Percentiles rank a stretch among this genome's conserved stretches.
Conservation (phyloP, 2,113 vertebrate genomes). For the Progne subis region DNA sequence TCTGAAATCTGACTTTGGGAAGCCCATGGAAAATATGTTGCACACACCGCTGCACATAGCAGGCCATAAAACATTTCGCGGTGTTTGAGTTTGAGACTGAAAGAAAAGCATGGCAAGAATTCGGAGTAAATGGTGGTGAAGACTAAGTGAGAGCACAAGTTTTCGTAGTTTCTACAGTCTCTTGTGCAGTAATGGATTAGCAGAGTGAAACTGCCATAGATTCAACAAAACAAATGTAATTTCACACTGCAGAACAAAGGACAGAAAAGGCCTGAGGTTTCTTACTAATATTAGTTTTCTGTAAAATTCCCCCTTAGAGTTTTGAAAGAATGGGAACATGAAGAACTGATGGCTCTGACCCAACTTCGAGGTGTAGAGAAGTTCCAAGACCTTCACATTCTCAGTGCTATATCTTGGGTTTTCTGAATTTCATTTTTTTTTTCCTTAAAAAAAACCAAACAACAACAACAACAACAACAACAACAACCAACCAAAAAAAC, state of each 20-base stretch:
- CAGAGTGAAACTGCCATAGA: neutral
- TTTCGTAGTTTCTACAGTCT: neutral
- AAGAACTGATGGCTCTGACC: neutral
- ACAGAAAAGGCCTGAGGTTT: neutral
- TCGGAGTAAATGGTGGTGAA: neutral
- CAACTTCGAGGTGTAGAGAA: neutral
- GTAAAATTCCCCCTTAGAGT: neutral
- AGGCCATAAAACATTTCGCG: neutral
- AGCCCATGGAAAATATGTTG: fast-evolving
- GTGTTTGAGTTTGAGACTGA: neutral
- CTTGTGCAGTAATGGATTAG: neutral
- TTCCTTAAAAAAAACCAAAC: neutral
- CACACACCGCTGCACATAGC: neutral
- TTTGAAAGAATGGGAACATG: neutral
- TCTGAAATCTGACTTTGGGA: neutral
- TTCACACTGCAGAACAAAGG: neutral
- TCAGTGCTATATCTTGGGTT: neutral
- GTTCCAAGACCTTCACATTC: neutral
- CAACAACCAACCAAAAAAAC: too few species aligned
- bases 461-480: too few species aligned
- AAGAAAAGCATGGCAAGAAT: neutral
- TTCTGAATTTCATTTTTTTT: neutral
- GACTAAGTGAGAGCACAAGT: neutral
- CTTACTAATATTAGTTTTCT: neutral
- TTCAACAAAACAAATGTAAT: neutral